Base-by-base conservation (phyloP, 1,140 invertebrate species). In the Bombus cullumanus region DNA sequence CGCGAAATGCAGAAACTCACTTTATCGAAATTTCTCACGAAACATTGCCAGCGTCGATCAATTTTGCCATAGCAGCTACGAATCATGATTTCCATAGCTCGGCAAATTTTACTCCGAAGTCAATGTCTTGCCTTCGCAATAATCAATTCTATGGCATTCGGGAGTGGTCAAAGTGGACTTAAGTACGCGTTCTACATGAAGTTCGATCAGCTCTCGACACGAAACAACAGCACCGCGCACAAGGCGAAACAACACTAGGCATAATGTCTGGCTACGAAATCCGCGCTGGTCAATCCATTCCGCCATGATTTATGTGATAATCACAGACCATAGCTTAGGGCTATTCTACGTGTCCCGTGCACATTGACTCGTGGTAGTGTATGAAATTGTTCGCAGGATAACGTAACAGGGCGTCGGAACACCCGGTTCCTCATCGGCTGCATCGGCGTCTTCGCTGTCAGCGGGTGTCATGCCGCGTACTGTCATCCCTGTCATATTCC, bases 281-380 rank as follows among this genome's bases (percentile, higher is more conserved):
- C 62, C 34, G 28, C 31, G 39, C 57, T 41, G 47, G 47, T 79
- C 68, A 6, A 85, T 80, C 66, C 39, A 62, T 80, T 72, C 57
- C 39, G 31, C 25, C 15, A 53, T 57, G 83, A 85, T 85, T 85
- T 85, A 85, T 80, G 83, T 39, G 83, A 80, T 85, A 85, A 85
- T 85, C 83, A 79, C 22, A 5, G 28, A 9, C 18, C 53, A 62
- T 22, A 22, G 68, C 47, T 8, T 53, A 8, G 68, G 28, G 39
- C 76, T 22, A 62, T 72, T 47, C 75, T 37, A 34, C 39, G 47
- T 47, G 83, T 71, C 53, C 53, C 31, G 6, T 28, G 0, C 64
- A 18, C 62, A 18, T 6, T 41, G 10, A 39, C 12, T 78, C 25
- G n/a, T 69, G 62, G 62, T 15, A 47, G 41, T 80, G 76, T 79